These are phyloP conservation scores for Linepithema humile DNA, from an alignment of 1,140 invertebrate genomes.

Conservation along the genomic window DNA sequence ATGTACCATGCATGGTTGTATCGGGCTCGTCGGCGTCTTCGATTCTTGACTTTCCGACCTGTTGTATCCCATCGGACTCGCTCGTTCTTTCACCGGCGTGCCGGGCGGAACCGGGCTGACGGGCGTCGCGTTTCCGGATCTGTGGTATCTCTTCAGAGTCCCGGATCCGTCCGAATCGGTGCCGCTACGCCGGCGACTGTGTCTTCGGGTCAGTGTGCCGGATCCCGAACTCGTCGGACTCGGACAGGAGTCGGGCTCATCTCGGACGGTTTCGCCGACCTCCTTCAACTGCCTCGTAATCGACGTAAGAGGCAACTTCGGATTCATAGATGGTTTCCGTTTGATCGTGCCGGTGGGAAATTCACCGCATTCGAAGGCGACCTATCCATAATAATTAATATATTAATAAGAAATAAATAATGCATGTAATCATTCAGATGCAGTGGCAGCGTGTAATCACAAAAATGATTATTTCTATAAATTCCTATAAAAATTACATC, in stretches of 20 bases:
- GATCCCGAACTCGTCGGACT: slow-evolving; percentile 82
- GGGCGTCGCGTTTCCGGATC: slow-evolving; percentile 84
- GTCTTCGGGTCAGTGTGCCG: slow-evolving; percentile 85
- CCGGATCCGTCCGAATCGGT: slow-evolving; percentile 87
- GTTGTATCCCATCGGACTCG: slow-evolving; percentile 80
- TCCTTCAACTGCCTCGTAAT: slow-evolving; percentile 95
- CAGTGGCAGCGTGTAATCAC: not conserved
- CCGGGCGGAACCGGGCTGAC: slow-evolving; percentile 83
- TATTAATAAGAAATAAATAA: slow-evolving; percentile 4
- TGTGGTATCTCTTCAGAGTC: slow-evolving; percentile 86
- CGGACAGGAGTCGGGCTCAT: slow-evolving; percentile 81
- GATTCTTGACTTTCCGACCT: slow-evolving; percentile 79
- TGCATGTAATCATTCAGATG: not conserved
- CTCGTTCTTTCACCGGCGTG: slow-evolving; percentile 84
- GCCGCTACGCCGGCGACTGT: slow-evolving; percentile 85
- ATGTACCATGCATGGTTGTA: slow-evolving; percentile 82
- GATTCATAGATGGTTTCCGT: slow-evolving; percentile 94
- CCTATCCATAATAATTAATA: slow-evolving; percentile 77
- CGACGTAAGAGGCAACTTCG: slow-evolving; percentile 94
- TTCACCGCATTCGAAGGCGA: slow-evolving; percentile 82
- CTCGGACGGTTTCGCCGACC: slow-evolving; percentile 88
- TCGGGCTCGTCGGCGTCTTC: slow-evolving; percentile 82
- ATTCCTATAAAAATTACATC: not conserved
- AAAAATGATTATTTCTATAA: not conserved
- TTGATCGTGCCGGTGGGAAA: slow-evolving; percentile 91